Evolutionary conservation across 2,888 invertebrate species (phyloP).

Genomic region (Anaspis maculata): DNA sequence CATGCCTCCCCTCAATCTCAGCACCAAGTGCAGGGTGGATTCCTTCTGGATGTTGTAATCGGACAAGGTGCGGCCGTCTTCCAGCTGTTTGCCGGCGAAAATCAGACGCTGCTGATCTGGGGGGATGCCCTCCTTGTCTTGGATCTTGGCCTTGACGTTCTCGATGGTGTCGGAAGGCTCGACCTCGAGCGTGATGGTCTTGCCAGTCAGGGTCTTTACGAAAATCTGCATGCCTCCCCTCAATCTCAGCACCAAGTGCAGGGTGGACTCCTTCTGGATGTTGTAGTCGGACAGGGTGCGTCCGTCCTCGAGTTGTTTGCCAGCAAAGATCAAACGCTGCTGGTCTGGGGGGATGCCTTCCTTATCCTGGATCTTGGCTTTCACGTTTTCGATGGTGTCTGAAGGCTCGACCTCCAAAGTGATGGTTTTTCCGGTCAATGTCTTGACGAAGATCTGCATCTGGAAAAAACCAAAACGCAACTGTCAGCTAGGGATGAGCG

Average conservation of each 20-base stretch:
- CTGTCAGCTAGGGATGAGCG: constrained; percentile 1
- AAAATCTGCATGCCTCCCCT: constrained; percentile 66
- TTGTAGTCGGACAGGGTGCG: constrained; percentile 49
- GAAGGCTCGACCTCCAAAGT: constrained; percentile 58
- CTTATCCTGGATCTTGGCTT: constrained; percentile 58
- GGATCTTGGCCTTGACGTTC: constrained; percentile 88
- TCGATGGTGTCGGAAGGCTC: constrained; percentile 88
- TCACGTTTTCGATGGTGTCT: constrained; percentile 90
- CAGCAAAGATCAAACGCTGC: constrained; percentile 77
- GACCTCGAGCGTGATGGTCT: constrained; percentile 84
- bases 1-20: constrained; percentile 66
- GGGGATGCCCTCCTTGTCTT: constrained; percentile 83
- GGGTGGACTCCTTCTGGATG: constrained; percentile 62
- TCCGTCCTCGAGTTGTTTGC: constrained; percentile 72
- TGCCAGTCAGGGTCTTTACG: constrained; percentile 86
- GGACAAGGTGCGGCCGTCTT: constrained; percentile 83
- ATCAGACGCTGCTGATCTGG: constrained; percentile 84
- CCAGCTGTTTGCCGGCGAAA: constrained; percentile 86
- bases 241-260: constrained; percentile 82
- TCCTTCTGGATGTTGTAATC: constrained; percentile 92
- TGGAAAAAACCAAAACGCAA: constrained; percentile 2
- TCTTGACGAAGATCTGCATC: constrained; percentile 48
- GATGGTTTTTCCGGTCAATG: constrained; percentile 53
- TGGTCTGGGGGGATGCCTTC: constrained; percentile 55
- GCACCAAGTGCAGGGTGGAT: constrained; percentile 86